Evolutionary conservation across 2,113 vertebrate genomes (phyloP), one percentile per base, ranked within the genome.

Genomic region (Egretta garzetta): DNA sequence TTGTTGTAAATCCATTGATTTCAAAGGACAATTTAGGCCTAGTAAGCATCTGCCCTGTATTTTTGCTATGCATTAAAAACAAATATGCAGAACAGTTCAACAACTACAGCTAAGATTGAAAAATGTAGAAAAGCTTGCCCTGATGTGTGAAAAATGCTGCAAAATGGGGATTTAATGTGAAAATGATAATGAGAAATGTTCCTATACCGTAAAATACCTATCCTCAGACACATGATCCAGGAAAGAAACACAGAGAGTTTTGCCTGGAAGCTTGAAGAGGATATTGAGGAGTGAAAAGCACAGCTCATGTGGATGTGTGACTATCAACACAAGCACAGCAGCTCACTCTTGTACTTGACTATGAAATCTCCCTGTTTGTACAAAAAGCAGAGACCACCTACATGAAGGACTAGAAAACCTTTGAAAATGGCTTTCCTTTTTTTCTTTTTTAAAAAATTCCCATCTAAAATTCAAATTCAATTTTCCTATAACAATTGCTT

Each of bases 51-150:
- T 68, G 37, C 24, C 56, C 68, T 92, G 50, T 43, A 41, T 77
- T 96, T 93, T 89, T 64, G 45, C 60, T 75, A 41, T 5, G 30
- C 37, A 71, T 74, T 84, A 84, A 91, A 91, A 71, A 26, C 56
- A 92, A 83, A 71, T 23, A 76, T 2, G n/a, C 8, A 17, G 19
- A 93, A 83, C 45, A 86, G 37, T 58, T 86, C 45, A 56, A 56
- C 71, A 92, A 27, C 32, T 64, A 45, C 43, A 73, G 56, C 63
- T 49, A 35, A 80, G 59, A n/a, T 27, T 66, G 50, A 59, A 55
- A 70, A 66, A 22, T 10, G 10, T 33, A 43, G 43, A 67, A 74
- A 84, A 77, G 16, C n/a, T 76, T 71, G 19, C 59, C 35, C 50
- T 27, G n/a, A 43, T 59, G 18, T 37, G 55, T 88, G 35, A 74